These are phyloP conservation scores for Acrocephalus kingi DNA, from an alignment of 2,113 vertebrate genomes.

Conservation along the genomic window DNA sequence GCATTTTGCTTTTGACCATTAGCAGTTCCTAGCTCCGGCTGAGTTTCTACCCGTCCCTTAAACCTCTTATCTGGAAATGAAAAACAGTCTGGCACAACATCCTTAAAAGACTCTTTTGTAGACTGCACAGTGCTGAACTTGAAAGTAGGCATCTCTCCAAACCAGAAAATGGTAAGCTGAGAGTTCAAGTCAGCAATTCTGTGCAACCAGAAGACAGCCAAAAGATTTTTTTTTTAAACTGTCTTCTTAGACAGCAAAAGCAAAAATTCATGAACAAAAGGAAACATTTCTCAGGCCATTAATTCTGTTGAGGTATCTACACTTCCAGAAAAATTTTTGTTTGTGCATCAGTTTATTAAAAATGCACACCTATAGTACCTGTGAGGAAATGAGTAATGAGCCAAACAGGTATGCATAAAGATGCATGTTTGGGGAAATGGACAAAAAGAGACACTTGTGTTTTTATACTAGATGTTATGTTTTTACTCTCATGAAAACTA, in stretches of 20 bases:
- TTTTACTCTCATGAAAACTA: background rate
- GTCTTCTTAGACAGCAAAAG: background rate
- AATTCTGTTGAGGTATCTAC: background rate
- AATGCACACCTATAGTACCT: background rate
- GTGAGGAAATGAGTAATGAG: background rate
- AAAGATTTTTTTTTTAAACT: background rate
- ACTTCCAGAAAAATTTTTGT: background rate
- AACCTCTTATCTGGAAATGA: background rate
- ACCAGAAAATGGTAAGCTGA: background rate
- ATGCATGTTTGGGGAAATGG: background rate
- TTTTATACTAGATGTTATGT: background rate
- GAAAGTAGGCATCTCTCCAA: background rate
- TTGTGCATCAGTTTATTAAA: background rate
- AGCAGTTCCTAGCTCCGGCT: background rate
- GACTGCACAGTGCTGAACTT: background rate
- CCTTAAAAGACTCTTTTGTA: background rate
- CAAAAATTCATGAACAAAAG: background rate
- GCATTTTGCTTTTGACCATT: background rate
- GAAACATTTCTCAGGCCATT: background rate
- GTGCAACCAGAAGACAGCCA: background rate
- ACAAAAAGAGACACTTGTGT: background rate
- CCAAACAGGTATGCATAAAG: background rate
- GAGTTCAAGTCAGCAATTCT: background rate
- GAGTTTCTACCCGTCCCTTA: background rate
- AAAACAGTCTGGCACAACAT: background rate